A percentile compares a stretch with the other conserved stretches of the same genome.
Conservation (phyloP, 2,113 vertebrate species). For the Myiozetetes cayanensis region DNA sequence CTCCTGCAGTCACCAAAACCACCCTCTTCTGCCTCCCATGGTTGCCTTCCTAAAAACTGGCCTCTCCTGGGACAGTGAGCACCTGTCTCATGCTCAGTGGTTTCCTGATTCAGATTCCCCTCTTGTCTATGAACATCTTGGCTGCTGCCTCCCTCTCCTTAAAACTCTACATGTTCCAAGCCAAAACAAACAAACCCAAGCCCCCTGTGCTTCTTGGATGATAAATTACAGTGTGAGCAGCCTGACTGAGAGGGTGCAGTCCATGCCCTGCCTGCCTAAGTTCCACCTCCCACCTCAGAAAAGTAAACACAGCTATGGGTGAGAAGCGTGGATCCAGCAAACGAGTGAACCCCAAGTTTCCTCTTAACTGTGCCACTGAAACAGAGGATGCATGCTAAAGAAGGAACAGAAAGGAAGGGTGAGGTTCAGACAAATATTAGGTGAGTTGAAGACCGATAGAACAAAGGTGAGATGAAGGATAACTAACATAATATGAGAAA, state of each 20-base stretch:
- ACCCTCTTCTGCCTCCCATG: not conserved
- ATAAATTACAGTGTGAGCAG: not conserved
- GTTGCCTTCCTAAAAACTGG: not conserved
- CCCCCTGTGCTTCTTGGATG: not conserved
- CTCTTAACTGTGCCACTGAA: not conserved
- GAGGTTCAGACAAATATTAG: not conserved
- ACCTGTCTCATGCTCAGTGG: not conserved
- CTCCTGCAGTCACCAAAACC: not conserved
- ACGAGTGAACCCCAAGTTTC: not conserved
- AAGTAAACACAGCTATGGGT: not conserved
- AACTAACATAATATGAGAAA: not conserved
- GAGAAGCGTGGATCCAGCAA: not conserved
- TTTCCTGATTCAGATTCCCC: not conserved
- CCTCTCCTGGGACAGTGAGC: not conserved
- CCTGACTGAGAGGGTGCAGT: not conserved
- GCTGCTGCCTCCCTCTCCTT: not conserved
- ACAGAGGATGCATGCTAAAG: not conserved
- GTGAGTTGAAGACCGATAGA: not conserved
- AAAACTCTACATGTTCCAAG: not conserved
- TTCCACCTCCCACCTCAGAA: not conserved
- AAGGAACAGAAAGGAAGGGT: not conserved
- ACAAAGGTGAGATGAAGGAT: not conserved
- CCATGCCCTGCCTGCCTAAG: not conserved
- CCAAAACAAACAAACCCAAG: not conserved
- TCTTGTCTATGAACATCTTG: not conserved